Evolutionary conservation across 2,888 invertebrate species (phyloP).

Genomic region (Zootermopsis nevadensis): DNA sequence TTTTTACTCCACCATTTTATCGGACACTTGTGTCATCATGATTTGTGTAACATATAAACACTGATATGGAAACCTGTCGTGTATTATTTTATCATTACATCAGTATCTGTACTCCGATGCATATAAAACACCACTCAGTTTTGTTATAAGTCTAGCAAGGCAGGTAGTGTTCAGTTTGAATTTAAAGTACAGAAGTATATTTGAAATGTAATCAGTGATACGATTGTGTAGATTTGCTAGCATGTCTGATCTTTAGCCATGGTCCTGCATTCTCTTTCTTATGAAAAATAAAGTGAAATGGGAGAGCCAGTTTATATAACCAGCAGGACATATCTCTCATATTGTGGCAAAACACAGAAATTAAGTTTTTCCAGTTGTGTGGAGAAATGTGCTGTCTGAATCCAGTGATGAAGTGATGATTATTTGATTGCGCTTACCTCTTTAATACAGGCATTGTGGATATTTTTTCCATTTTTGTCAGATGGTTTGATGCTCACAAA

Average conservation of each 20-base stretch:
- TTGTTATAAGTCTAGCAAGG: conserved; percentile 39
- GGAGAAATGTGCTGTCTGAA: background rate
- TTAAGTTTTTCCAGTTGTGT: background rate
- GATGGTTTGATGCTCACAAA: background rate
- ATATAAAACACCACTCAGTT: conserved; percentile 30
- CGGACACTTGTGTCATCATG: conserved; percentile 21
- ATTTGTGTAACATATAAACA: conserved; percentile 32
- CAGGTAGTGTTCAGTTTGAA: conserved; percentile 43
- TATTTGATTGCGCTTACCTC: conserved; percentile 25
- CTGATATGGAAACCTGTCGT: conserved; percentile 30
- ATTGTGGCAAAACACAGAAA: conserved; percentile 3
- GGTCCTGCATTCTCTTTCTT: conserved; percentile 34
- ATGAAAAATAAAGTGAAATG: conserved; percentile 8
- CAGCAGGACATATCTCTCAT: conserved; percentile 31
- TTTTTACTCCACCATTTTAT: conserved; percentile 43
- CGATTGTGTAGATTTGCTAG: conserved; percentile 46
- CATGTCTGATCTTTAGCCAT: conserved; percentile 27
- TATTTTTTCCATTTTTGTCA: conserved; percentile 8
- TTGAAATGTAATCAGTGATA: conserved; percentile 40
- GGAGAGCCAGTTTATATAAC: background rate
- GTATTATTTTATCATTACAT: conserved; percentile 45
- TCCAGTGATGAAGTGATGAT: conserved; percentile 15
- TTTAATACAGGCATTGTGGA: conserved; percentile 15
- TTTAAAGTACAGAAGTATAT: conserved; percentile 43
- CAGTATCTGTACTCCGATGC: conserved; percentile 40